Evolutionary conservation across 1,140 invertebrate genomes (phyloP), one percentile per base, ranked within the genome.

Genomic region (Drosophila auraria): DNA sequence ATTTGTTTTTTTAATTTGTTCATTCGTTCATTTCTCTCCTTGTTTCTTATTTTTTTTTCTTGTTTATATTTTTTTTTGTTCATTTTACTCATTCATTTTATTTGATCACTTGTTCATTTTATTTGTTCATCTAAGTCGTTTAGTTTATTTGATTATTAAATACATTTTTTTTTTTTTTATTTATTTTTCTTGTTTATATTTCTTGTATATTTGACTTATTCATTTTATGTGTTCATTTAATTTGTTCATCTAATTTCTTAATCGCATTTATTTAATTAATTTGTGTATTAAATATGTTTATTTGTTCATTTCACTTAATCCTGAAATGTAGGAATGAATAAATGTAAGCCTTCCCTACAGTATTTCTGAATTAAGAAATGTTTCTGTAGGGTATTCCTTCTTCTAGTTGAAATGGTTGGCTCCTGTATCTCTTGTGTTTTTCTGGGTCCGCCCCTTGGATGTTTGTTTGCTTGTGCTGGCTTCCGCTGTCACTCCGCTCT

Each of bases 391-490:
- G 66, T 53, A 68, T 69, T 68, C 9, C 1, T 36, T 38, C 11
- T 69, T 69, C 63, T 17, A 7, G 45, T 5, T 25, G 8, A 23
- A 27, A 15, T 23, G 9, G 5, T 15, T 33, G 27, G 15, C 15
- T 17, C 9, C 11, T 44, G 4, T 25, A 33, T 65, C 57, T 45
- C 60, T n/a, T 40, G 42, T 17, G 51, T 47, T 71, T 38, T 71
- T 36, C 47, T 27, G 44, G 36, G 15, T 20, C 51, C 51, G 53
- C 44, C 62, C 38, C 44, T 56, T 57, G 61, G 69, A 60, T 66
- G 57, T 36, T 75, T 40, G 27, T 51, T 42, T 47, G 62, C 15
- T 59, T 45, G 49, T 59, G 73, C 25, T 53, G 42, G 47, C 44
- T 51, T 38, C 56, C 50, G 45, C 44, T 58, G n/a, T 25, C 40